These are phyloP conservation scores for Acridotheres tristis DNA, from an alignment of 2,797 vertebrate genomes.

Conservation along the genomic window DNA sequence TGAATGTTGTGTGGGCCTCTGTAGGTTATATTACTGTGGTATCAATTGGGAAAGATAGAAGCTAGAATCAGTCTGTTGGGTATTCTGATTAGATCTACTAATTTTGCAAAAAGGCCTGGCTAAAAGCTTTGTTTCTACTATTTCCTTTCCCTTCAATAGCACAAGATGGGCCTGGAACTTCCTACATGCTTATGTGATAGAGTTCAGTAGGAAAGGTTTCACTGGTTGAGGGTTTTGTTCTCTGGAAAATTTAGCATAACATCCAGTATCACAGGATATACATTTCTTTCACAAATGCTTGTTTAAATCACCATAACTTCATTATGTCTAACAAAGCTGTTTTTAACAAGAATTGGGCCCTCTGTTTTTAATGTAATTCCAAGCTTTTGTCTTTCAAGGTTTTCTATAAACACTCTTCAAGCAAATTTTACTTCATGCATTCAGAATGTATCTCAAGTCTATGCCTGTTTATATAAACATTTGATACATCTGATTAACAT, in stretches of 20 bases:
- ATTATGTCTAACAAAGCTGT: not conserved
- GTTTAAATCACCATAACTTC: not conserved
- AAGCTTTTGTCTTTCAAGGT: not conserved
- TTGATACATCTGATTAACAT: not conserved
- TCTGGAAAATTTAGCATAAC: not conserved
- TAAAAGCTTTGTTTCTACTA: not conserved
- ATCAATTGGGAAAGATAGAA: not conserved
- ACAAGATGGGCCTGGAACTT: not conserved
- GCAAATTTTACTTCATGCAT: not conserved
- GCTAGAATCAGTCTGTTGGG: not conserved
- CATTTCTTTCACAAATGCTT: not conserved
- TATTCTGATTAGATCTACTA: not conserved
- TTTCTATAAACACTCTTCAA: not conserved
- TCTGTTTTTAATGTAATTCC: not conserved
- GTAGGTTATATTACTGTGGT: not conserved
- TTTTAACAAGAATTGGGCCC: not conserved
- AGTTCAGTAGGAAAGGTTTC: not conserved
- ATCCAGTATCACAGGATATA: not conserved
- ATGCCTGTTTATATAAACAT: conserved; percentile 7
- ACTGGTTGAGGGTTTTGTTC: not conserved
- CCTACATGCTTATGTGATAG: not conserved
- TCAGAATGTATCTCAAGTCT: not conserved
- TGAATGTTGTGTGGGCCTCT: not conserved
- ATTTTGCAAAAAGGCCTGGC: not conserved
- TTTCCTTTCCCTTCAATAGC: not conserved